These are phyloP conservation scores for Parthenolecanium corni DNA, from an alignment of 2,888 invertebrate species.

Conservation along the genomic window DNA sequence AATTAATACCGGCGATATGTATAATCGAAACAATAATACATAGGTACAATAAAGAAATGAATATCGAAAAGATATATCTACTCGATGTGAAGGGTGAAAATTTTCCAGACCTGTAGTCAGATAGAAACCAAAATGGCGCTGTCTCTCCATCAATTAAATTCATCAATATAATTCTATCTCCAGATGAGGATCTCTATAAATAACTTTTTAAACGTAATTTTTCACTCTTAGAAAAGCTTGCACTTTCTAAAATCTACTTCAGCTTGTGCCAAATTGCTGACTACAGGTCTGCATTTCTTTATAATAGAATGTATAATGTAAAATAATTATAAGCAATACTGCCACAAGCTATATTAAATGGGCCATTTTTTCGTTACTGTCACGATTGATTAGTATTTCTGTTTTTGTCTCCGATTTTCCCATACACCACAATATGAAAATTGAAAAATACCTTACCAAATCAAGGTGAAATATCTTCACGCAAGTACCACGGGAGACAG, in stretches of 20 bases:
- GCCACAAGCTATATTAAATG: neutral
- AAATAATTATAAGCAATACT: neutral
- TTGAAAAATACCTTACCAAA: slow-evolving; percentile 14
- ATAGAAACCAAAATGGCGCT: no score
- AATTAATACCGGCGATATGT: neutral
- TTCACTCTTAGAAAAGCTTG: no score
- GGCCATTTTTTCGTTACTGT: neutral
- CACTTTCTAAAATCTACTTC: no score
- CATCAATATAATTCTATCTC: no score
- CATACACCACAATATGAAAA: no score
- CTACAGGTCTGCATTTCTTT: neutral
- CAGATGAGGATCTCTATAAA: no score
- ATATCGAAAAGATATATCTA: no score
- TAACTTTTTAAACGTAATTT: no score
- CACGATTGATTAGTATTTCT: neutral
- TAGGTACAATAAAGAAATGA: slow-evolving; percentile 4
- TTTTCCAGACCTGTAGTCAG: slow-evolving; percentile 7
- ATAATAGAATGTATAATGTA: neutral
- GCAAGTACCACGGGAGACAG: neutral
- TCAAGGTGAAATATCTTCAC: neutral
- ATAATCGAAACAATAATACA: slow-evolving; percentile 8
- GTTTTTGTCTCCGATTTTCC: no score
- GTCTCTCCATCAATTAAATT: no score
- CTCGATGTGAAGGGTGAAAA: no score
- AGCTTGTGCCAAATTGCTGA: no score